These are phyloP conservation scores for rat (Rattus norvegicus) DNA, from an alignment of 2,113 vertebrate genomes.

Conservation along the genomic window GRCr8 NC_086030.1:47729001-47729500, in stretches of 20 bases:
- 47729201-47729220: not conserved
- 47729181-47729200: not conserved
- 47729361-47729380: not conserved
- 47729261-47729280: not conserved
- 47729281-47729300: not conserved
- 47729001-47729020: not conserved
- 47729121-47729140: not conserved
- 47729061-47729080: not conserved
- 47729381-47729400: not conserved
- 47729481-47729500: not conserved
- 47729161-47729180: not conserved
- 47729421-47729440: not conserved
- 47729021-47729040: not conserved
- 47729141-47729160: no score
- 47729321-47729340: not conserved
- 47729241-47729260: not conserved
- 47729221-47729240: not conserved
- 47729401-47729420: not conserved
- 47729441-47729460: not conserved
- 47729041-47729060: not conserved
- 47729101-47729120: not conserved
- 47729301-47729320: not conserved
- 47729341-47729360: not conserved
- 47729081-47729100: not conserved
- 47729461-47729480: no score